phyloP scores from a whole-genome alignment of 2,113 vertebrate genomes.

The Lates calcarifer region DNA sequence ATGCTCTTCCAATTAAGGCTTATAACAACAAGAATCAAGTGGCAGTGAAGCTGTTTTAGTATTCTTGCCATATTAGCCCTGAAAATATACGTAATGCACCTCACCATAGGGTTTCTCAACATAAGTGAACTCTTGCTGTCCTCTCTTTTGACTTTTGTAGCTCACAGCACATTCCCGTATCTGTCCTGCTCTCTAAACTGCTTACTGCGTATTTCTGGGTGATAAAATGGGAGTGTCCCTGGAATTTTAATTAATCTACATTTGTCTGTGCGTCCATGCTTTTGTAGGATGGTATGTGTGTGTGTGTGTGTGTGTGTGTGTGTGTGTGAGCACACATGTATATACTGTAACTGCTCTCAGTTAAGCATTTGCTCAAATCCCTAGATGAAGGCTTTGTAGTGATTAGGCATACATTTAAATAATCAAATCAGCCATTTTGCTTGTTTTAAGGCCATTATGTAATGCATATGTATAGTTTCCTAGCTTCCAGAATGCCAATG shows the following conservation, averaged over 20 bases:
- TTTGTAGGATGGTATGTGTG: too few species aligned
- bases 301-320: not conserved
- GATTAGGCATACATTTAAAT: not conserved
- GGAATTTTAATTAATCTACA: not conserved
- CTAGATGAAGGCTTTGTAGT: not conserved
- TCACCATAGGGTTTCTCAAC: not conserved
- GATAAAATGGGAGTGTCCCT: slow-evolving; percentile 14
- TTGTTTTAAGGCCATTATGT: not conserved
- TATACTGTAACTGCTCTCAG: slow-evolving; percentile 1
- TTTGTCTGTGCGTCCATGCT: slow-evolving; percentile 5
- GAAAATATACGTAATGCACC: not conserved
- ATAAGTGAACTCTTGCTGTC: not conserved
- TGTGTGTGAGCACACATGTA: not conserved
- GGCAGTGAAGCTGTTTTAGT: not conserved
- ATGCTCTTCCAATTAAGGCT: not conserved
- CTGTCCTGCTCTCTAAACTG: not conserved
- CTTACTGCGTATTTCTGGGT: not conserved
- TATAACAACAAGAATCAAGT: not conserved
- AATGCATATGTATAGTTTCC: not conserved
- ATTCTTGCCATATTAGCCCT: not conserved
- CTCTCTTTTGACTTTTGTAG: not conserved
- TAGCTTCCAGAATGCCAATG: not conserved
- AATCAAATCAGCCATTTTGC: not conserved
- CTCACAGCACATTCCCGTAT: not conserved
- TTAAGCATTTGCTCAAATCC: not conserved